Evolutionary conservation across 2,888 invertebrate genomes (phyloP).

Genomic region (Lasius fuliginosus): DNA sequence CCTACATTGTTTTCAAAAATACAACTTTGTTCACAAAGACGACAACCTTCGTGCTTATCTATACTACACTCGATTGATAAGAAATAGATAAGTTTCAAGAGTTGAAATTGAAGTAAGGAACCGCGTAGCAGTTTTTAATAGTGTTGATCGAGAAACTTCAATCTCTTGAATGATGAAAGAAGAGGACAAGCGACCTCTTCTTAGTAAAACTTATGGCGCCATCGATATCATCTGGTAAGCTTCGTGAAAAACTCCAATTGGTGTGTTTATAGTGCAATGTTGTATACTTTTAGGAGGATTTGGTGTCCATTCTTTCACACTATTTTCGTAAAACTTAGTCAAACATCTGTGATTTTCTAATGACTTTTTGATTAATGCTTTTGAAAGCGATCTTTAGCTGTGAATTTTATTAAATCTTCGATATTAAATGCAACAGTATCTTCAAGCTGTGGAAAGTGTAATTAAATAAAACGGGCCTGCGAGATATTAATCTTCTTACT

Average conservation of each 20-base stretch:
- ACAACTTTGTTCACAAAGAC: not conserved
- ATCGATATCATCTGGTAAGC: slow-evolving; percentile 76
- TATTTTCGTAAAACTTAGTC: not conserved
- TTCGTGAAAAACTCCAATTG: not conserved
- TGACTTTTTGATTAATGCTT: not conserved
- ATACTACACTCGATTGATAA: not conserved
- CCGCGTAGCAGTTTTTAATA: not conserved
- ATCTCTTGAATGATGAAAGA: slow-evolving; percentile 50
- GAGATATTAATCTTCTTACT: not conserved
- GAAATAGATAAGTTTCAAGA: slow-evolving; percentile 9
- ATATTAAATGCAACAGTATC: not conserved
- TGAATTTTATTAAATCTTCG: not conserved
- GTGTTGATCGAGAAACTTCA: not conserved
- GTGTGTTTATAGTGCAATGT: slow-evolving; percentile 1
- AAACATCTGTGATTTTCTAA: not conserved
- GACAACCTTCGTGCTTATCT: slow-evolving; percentile 9
- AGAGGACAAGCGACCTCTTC: slow-evolving; percentile 68
- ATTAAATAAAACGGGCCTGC: not conserved
- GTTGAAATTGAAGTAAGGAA: not conserved
- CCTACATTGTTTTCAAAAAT: not conserved
- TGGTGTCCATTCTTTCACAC: not conserved
- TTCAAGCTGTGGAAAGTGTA: not conserved
- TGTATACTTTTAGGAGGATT: not conserved
- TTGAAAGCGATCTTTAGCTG: not conserved
- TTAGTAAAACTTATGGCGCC: slow-evolving; percentile 63